phyloP scores from a whole-genome alignment of 1,140 invertebrate species.

The Drosophila kikkawai region DNA sequence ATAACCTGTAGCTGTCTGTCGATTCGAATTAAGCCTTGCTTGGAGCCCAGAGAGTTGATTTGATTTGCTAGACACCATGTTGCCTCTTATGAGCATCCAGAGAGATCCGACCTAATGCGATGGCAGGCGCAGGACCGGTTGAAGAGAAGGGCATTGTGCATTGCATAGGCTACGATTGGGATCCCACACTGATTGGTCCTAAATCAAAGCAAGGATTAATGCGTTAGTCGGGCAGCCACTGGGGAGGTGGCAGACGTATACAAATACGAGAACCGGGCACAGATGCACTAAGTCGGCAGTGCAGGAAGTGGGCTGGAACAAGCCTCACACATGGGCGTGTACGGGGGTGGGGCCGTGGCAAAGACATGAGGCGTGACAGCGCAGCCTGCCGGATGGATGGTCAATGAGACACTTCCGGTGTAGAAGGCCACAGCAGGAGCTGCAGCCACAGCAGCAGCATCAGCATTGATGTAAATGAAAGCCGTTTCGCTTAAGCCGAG shows the following conservation, averaged over 20 bases:
- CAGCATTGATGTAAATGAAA: constrained; percentile 89
- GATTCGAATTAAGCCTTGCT: constrained; percentile 27
- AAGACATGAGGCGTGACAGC: constrained; percentile 90
- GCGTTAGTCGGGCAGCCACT: constrained; percentile 43
- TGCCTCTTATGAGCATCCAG: constrained; percentile 30
- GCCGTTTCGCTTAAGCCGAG: constrained; percentile 90
- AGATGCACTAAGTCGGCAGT: constrained; percentile 19
- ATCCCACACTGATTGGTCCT: constrained; percentile 70
- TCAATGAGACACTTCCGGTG: constrained; percentile 88
- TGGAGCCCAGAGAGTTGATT: constrained; percentile 35
- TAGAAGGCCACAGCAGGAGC: constrained; percentile 89
- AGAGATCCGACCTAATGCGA: constrained; percentile 17
- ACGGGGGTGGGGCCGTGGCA: constrained; percentile 87
- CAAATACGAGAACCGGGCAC: constrained; percentile 21
- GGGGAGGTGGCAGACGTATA: constrained; percentile 21
- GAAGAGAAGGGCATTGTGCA: neutral
- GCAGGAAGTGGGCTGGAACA: constrained; percentile 66
- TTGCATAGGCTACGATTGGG: constrained; percentile 26
- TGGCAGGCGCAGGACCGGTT: neutral
- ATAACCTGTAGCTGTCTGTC: constrained; percentile 26
- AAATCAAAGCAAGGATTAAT: constrained; percentile 83
- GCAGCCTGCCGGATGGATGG: constrained; percentile 90
- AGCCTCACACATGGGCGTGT: constrained; percentile 88
- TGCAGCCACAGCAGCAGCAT: constrained; percentile 86
- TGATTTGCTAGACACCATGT: constrained; percentile 37